A percentile compares a stretch with the other conserved stretches of the same genome.
phyloP scores from a whole-genome alignment of 2,113 vertebrate genomes.

The Ia io region DNA sequence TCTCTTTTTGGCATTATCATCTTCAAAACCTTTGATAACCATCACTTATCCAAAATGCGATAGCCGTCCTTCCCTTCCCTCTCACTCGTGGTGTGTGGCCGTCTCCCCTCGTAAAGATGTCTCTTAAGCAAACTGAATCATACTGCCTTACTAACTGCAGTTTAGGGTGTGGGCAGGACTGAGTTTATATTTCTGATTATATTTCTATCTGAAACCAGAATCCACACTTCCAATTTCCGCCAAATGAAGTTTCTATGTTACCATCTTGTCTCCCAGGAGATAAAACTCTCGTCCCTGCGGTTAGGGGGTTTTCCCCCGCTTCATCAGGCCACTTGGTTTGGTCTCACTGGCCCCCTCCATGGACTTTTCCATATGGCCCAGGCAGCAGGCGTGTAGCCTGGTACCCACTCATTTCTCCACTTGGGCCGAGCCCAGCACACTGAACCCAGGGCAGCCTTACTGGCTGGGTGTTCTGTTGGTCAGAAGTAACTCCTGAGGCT shows the following conservation, averaged over 20 bases:
- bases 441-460: not conserved
- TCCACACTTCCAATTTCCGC: not conserved
- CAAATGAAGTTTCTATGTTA: not conserved
- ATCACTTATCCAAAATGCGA: not conserved
- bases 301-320: not conserved
- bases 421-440: not conserved
- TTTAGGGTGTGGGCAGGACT: not conserved
- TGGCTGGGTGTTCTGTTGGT: not conserved
- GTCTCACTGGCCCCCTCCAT: not conserved
- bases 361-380: not conserved
- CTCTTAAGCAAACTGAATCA: not conserved
- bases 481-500: not conserved
- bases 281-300: not conserved
- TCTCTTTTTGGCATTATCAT: too few species aligned
- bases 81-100: not conserved
- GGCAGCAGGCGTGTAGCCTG: not conserved
- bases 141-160: too few species aligned
- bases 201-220: not conserved
- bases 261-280: not conserved
- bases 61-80: not conserved
- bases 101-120: not conserved
- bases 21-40: not conserved
- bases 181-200: not conserved
- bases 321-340: not conserved
- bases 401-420: fast-evolving